A percentile compares a stretch with the other conserved stretches of the same genome.
Evolutionary conservation across 1,140 invertebrate species (phyloP).

Genomic region (Heliconius congener): DNA sequence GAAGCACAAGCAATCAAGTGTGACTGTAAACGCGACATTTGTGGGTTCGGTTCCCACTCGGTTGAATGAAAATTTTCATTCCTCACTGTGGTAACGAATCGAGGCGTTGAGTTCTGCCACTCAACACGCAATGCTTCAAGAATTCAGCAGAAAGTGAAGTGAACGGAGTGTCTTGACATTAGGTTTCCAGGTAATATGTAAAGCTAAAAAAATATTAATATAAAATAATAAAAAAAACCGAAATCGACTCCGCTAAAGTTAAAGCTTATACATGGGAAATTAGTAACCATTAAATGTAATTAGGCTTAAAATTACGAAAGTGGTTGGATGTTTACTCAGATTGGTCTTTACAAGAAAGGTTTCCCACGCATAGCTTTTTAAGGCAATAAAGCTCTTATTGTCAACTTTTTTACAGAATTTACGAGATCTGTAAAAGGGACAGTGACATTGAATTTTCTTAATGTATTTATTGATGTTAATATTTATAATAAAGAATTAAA

Average conservation of each 20-base stretch:
- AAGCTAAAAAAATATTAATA: not conserved
- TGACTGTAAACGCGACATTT: too few species aligned
- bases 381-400: not conserved
- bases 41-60: too few species aligned
- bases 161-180: too few species aligned
- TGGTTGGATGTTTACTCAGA: slow-evolving; percentile 12
- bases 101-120: too few species aligned
- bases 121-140: too few species aligned
- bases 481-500: too few species aligned
- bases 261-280: slow-evolving; percentile 25
- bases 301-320: slow-evolving; percentile 22
- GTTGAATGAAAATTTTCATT: too few species aligned
- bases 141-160: too few species aligned
- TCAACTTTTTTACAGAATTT: not conserved
- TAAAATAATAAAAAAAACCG: not conserved
- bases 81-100: too few species aligned
- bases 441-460: not conserved
- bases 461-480: too few species aligned
- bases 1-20: too few species aligned
- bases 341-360: not conserved
- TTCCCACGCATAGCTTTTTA: not conserved
- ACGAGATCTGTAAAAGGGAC: not conserved
- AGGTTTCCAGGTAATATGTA: too few species aligned
- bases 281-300: slow-evolving; percentile 37
- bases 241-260: slow-evolving; percentile 1